phyloP scores from a whole-genome alignment of 1,140 invertebrate species.

The Drosophila neocordata region DNA sequence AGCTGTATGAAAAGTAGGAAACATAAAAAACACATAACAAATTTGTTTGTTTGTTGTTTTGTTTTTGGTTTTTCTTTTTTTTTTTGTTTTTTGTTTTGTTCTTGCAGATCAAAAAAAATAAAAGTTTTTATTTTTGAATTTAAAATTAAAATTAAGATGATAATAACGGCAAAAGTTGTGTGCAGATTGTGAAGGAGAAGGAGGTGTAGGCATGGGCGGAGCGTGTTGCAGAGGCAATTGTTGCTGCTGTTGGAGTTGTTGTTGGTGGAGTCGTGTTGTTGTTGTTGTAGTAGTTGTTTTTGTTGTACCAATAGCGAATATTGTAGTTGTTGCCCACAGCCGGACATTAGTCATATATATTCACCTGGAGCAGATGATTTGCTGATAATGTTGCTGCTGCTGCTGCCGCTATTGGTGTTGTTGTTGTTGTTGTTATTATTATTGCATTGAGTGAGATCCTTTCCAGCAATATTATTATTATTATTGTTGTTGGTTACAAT shows the following conservation, averaged over 20 bases:
- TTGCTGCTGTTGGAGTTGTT: slow-evolving; percentile 30
- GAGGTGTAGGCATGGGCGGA: slow-evolving; percentile 43
- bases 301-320: slow-evolving; percentile 37
- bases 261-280: slow-evolving; percentile 22
- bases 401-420: slow-evolving; percentile 33
- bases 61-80: slow-evolving; percentile 54
- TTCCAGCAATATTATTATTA: slow-evolving; percentile 6
- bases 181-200: slow-evolving; percentile 12
- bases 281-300: slow-evolving; percentile 32
- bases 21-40: slow-evolving; percentile 47
- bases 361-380: slow-evolving; percentile 62
- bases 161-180: slow-evolving; percentile 47
- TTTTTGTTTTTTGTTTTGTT: slow-evolving; percentile 48
- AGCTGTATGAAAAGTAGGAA: slow-evolving; percentile 36
- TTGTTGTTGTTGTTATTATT: slow-evolving; percentile 34
- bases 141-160: slow-evolving; percentile 17
- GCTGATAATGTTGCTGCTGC: slow-evolving; percentile 50
- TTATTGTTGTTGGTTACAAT: slow-evolving; percentile 14
- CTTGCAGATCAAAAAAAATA: slow-evolving; percentile 53
- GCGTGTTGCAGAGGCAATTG: slow-evolving; percentile 30
- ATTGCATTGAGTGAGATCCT: background rate
- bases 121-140: slow-evolving; percentile 56
- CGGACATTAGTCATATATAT: slow-evolving; percentile 75
- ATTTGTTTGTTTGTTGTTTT: slow-evolving; percentile 44
- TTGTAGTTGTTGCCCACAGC: slow-evolving; percentile 56